Evolutionary conservation across 2,888 invertebrate genomes (phyloP).

Genomic region (Cactoblastis cactorum): DNA sequence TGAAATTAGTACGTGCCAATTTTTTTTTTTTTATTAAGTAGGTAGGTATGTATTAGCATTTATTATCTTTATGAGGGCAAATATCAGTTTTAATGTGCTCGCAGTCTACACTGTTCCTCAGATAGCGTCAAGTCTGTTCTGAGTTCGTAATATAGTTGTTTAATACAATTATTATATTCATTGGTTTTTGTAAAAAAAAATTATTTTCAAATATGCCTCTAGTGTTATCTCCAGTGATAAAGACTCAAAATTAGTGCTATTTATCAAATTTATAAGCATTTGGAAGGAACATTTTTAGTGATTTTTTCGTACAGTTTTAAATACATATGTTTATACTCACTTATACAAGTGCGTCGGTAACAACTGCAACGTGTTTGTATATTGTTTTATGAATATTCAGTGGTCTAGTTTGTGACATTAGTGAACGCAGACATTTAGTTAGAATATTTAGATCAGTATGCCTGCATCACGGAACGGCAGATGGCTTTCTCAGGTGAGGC

Average conservation of each 20-base stretch:
- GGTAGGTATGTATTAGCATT: too few relatives aligned
- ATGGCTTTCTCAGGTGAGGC: conserved; percentile 59
- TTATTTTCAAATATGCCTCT: too few relatives aligned
- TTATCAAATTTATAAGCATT: too few relatives aligned
- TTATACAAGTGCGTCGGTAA: too few relatives aligned
- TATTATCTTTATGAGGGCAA: conserved; percentile 53
- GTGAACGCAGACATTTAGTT: conserved; percentile 44
- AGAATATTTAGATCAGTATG: conserved; percentile 44
- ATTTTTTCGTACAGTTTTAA: too few relatives aligned
- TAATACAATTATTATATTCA: conserved; percentile 2
- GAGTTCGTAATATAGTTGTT: conserved; percentile 24
- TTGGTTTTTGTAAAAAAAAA: background rate
- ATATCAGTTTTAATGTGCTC: conserved; percentile 41
- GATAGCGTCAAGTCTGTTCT: conserved; percentile 41
- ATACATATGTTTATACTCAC: too few relatives aligned
- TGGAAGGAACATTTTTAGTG: too few relatives aligned
- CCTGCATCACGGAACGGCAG: conserved; percentile 52
- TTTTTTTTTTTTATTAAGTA: conserved; percentile 37
- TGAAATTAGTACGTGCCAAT: background rate
- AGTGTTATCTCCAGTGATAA: too few relatives aligned
- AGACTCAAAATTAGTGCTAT: too few relatives aligned
- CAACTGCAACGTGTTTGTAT: too few relatives aligned
- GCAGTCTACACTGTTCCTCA: conserved; percentile 33
- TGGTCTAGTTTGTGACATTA: background rate
- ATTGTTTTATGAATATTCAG: background rate